Evolutionary conservation across 1,140 invertebrate species (phyloP), one percentile per base, ranked within the genome.

Genomic region (Neodiprion pinetum): DNA sequence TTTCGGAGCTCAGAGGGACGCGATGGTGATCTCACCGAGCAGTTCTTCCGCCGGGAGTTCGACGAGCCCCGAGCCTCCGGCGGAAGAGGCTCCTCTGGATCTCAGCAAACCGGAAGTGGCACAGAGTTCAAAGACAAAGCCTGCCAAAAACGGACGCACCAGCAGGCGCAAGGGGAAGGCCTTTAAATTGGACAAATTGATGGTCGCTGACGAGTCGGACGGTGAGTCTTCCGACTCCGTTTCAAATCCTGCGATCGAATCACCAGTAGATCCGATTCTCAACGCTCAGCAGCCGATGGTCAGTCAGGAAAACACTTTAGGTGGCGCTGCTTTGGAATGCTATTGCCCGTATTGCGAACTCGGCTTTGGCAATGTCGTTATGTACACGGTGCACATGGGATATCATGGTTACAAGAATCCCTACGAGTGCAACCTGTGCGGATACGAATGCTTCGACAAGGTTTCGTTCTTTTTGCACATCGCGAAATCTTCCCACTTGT

Each of bases 331-430:
- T 67, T 75, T 70, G 70, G 78, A 78, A 1, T 94, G 93, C 81
- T 90, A 91, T 73, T 99, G 98, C 83, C 90, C 93, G 48, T 95
- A 94, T 84, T 99, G 98, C 86, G 94, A 95, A 79, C 97, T 99
- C 47, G 90, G 92, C 5, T 99, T 99, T 86, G 92, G 92, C n/a
- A 95, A 99, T 83, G 91, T 93, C 48, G 92, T 96, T 9, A 95
- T 99, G 92, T 97, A 97, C 88, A 94, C 94, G 0, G 95, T 98
- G 82, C 98, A 99, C 88, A 98, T 98, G 95, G 95, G 96, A 72
- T 99, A 96, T 87, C 98, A 99, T 86, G 95, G 94, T 4, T 95
- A 92, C 88, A 90, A 94, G 73, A 92, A 98, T 85, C 97, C 98
- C 0, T 98, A 96, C 86, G 95, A 94, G 76, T 99, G 98, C 87